Base-by-base conservation (phyloP, 1,140 invertebrate species). In the Heliconius nattereri region DNA sequence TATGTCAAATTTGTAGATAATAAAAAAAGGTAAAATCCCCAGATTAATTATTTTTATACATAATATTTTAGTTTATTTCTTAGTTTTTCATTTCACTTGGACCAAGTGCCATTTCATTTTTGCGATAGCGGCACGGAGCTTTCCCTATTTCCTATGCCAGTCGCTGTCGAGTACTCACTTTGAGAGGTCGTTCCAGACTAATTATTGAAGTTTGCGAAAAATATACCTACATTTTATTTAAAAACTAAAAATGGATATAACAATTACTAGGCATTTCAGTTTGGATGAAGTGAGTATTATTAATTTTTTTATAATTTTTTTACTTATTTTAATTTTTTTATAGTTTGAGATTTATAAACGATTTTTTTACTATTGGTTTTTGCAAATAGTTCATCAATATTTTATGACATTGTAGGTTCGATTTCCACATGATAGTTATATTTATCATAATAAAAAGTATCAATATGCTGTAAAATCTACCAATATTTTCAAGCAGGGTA, bases 251-350 rank as follows among this genome's bases (percentile, higher is more conserved):
- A 94, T 94, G 93, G 92, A 95, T 86, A 88, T 94, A n/a, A 91
- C 88, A 29, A 91, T 94, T 49, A 94, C 92, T 7, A 92, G 94
- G 82, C 94, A 95, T 79, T 95, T 93, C 73, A 95, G 94, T 83
- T 89, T 95, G 76, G 94, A 95, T 78, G 94, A 95, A 88, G 91
- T 94, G 79, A 90, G 87, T 91, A 78, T 54, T n/a, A n/a, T n/a
- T n/a, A n/a, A n/a, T n/a, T n/a, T 29, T 11, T n/a, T n/a, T 57
- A 8, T n/a, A n/a, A n/a, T 29, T 16, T 26, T 26, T 26, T 13
- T 9, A 16, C 5, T 57, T 57, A 11, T 60, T 66, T 13, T 26
- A 3, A 60, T 23, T 60, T 23, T 23, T 45, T 45, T 45, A 16
- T 16, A 16, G 5, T 45, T 45, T 16, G 40, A 7, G 32, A 35